A percentile compares a stretch with the other conserved stretches of the same genome.
Evolutionary conservation across 2,113 vertebrate genomes (phyloP).

Genomic region (Tylochromis polylepis): DNA sequence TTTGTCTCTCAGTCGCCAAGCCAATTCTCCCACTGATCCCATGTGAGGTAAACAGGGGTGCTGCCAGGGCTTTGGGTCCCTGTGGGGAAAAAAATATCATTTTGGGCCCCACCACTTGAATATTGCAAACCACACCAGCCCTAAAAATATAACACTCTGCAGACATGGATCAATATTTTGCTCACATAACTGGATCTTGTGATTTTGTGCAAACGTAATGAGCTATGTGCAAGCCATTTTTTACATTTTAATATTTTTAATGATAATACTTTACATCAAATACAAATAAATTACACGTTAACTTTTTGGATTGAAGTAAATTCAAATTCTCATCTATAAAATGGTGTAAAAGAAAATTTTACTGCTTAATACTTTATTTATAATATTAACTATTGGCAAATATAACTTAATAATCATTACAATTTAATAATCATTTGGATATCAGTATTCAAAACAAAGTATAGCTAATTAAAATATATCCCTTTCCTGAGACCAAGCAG

Average conservation of each 20-base stretch:
- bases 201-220: background rate
- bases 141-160: background rate
- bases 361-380: too few relatives aligned
- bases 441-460: background rate
- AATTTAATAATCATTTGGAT: background rate
- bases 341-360: too few relatives aligned
- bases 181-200: background rate
- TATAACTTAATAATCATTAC: too few relatives aligned
- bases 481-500: too few relatives aligned
- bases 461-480: too few relatives aligned
- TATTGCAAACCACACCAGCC: background rate
- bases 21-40: background rate
- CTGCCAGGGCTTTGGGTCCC: background rate
- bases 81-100: background rate
- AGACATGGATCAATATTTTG: background rate
- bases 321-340: background rate
- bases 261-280: background rate
- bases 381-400: background rate
- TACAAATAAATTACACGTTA: background rate
- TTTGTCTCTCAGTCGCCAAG: background rate
- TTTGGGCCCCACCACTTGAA: background rate
- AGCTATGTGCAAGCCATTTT: background rate
- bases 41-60: background rate
- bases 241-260: background rate
- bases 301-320: background rate